These are phyloP conservation scores for Aleiodes testaceus DNA, from an alignment of 2,888 invertebrate species.

Conservation along the genomic window DNA sequence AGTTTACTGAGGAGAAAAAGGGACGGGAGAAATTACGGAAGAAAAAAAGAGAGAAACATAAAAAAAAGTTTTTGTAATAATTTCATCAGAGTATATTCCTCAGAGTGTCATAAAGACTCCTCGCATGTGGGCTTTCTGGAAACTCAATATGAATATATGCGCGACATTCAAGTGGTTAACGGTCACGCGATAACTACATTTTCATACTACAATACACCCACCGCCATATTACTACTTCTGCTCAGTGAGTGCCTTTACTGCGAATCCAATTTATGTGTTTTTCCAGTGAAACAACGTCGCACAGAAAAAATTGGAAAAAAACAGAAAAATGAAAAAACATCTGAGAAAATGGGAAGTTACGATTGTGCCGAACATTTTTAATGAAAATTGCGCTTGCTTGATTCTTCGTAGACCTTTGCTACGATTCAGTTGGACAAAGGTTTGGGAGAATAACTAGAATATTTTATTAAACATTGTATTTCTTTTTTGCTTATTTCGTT, in stretches of 20 bases:
- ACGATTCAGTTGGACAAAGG: too few species aligned
- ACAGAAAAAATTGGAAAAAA: not conserved
- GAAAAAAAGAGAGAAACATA: too few species aligned
- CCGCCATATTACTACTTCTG: not conserved
- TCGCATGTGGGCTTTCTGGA: slow-evolving; percentile 12
- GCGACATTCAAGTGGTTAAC: slow-evolving; percentile 35
- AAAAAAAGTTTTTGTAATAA: not conserved
- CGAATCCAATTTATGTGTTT: not conserved
- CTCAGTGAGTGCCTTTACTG: slow-evolving; percentile 1
- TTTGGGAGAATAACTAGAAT: too few species aligned
- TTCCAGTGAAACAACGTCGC: too few species aligned
- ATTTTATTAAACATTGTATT: too few species aligned
- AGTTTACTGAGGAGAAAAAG: too few species aligned
- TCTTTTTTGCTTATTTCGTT: too few species aligned
- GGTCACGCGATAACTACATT: slow-evolving; percentile 40
- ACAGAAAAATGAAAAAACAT: not conserved
- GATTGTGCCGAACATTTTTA: too few species aligned
- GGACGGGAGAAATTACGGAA: too few species aligned
- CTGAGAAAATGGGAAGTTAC: not conserved
- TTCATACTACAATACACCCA: slow-evolving; percentile 11
- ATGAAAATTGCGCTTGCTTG: too few species aligned
- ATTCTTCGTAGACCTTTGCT: too few species aligned
- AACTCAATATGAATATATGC: not conserved
- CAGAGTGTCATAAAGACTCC: not conserved
- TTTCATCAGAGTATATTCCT: slow-evolving; percentile 15